phyloP scores from a whole-genome alignment of 2,113 vertebrate species.

The Andinoacara biseriatus region DNA sequence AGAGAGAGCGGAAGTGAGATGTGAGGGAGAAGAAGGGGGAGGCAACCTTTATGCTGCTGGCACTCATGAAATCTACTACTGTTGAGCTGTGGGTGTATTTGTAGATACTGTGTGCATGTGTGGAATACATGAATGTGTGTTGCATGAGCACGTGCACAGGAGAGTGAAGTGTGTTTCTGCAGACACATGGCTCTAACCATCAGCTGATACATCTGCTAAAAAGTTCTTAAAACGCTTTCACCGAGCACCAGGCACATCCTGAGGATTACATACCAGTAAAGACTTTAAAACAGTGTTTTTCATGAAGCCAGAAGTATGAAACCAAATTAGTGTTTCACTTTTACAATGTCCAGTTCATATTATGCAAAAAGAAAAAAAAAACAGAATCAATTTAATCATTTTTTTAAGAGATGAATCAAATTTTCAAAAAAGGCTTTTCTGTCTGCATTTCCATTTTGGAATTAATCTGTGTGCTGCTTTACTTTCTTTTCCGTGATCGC shows the following conservation, averaged over 20 bases:
- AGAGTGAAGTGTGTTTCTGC: constrained; percentile 15
- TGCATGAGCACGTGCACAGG: constrained; percentile 5
- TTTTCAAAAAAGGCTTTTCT: background rate
- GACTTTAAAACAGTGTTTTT: background rate
- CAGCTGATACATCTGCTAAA: background rate
- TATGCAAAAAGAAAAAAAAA: background rate
- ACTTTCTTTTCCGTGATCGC: background rate
- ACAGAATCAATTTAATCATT: no score
- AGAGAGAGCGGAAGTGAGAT: constrained; percentile 22
- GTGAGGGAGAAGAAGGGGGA: constrained; percentile 35
- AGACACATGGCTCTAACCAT: constrained; percentile 7
- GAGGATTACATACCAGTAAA: background rate
- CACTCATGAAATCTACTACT: constrained; percentile 63
- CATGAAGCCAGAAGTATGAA: no score
- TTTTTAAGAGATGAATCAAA: background rate
- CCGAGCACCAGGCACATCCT: background rate
- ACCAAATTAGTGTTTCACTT: no score
- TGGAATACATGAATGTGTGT: background rate
- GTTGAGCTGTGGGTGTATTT: constrained; percentile 62
- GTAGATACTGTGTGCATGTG: constrained; percentile 13
- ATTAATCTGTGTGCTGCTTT: background rate
- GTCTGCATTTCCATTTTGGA: background rate
- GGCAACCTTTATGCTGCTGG: constrained; percentile 56
- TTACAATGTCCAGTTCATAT: background rate
- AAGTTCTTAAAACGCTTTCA: background rate